A percentile compares a stretch with the other conserved stretches of the same genome.
Evolutionary conservation across 2,797 vertebrate genomes (phyloP).

Genomic region (Platalea minor): DNA sequence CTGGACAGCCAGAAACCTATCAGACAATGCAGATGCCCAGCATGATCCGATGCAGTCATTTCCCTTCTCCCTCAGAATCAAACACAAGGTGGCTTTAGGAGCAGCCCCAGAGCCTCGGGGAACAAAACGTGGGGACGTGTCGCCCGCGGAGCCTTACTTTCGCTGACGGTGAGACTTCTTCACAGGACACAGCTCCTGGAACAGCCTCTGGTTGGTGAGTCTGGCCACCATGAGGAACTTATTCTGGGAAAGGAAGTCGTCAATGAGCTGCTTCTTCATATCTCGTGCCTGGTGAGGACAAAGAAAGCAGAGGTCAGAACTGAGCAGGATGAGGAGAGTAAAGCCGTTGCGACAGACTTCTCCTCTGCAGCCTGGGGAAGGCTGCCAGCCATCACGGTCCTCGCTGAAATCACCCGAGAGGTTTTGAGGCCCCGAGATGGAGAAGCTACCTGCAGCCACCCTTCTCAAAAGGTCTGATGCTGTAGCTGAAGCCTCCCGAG

Average conservation of each 20-base stretch:
- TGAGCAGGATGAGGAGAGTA: not conserved
- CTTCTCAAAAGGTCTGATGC: not conserved
- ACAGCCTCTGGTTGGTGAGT: slow-evolving; percentile 92
- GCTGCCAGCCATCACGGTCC: not conserved
- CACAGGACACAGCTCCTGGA: slow-evolving; percentile 93
- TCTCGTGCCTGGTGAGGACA: slow-evolving; percentile 82
- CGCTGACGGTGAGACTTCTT: slow-evolving; percentile 93
- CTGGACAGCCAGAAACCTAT: not conserved
- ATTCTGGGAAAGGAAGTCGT: slow-evolving; percentile 94
- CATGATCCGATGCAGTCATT: not conserved
- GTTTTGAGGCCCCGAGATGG: not conserved
- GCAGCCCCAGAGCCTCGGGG: not conserved
- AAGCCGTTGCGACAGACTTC: not conserved
- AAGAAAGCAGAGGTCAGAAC: not conserved
- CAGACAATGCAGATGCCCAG: not conserved
- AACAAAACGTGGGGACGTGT: fast-evolving
- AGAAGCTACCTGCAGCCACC: not conserved
- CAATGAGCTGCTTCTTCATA: slow-evolving; percentile 93
- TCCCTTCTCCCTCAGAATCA: not conserved
- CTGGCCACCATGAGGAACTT: slow-evolving; percentile 90
- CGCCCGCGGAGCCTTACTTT: slow-evolving; percentile 78
- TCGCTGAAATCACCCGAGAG: fast-evolving
- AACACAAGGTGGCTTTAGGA: not conserved
- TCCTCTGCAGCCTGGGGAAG: not conserved
- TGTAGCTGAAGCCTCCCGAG: not conserved